Evolutionary conservation across 92 coral and sea anemone genomes (phyloP).

Genomic region (Plumapathes pennacea): DNA sequence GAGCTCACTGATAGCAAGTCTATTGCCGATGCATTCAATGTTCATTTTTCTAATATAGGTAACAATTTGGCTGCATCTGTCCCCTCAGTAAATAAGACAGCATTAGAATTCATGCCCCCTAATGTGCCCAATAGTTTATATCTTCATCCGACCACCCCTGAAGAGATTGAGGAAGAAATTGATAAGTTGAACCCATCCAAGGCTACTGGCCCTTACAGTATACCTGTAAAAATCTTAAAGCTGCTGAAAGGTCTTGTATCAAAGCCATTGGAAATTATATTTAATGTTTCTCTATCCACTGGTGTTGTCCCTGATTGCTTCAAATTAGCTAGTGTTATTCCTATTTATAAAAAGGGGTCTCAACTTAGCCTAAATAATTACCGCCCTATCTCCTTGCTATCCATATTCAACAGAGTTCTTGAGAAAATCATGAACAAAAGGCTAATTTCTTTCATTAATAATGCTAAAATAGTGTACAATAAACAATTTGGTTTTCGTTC

Average conservation of each 20-base stretch:
- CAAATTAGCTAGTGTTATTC: constrained; percentile 15
- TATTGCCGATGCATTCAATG: not conserved
- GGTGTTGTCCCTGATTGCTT: constrained; percentile 22
- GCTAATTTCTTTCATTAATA: constrained; percentile 20
- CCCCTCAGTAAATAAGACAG: not conserved
- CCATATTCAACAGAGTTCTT: constrained; percentile 13
- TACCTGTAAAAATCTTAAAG: constrained; percentile 2
- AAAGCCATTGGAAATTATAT: constrained; percentile 12
- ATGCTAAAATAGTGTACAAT: constrained; percentile 12
- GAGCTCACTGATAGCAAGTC: not conserved
- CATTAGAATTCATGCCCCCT: not conserved
- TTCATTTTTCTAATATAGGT: not conserved
- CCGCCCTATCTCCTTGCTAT: constrained; percentile 25
- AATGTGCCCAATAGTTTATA: constrained; percentile 1
- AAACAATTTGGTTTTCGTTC: constrained; percentile 47
- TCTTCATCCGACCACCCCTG: constrained; percentile 16
- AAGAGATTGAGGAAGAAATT: constrained; percentile 34
- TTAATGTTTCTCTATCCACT: constrained; percentile 3
- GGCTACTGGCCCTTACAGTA: constrained; percentile 19
- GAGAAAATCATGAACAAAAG: constrained; percentile 36
- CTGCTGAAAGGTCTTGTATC: not conserved
- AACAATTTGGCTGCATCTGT: not conserved
- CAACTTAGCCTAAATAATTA: constrained; percentile 7
- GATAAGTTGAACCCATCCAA: constrained; percentile 6
- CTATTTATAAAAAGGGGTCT: constrained; percentile 17